These are phyloP conservation scores for Tetranychus truncatus DNA, from an alignment of 2,888 invertebrate genomes.

Conservation along the genomic window DNA sequence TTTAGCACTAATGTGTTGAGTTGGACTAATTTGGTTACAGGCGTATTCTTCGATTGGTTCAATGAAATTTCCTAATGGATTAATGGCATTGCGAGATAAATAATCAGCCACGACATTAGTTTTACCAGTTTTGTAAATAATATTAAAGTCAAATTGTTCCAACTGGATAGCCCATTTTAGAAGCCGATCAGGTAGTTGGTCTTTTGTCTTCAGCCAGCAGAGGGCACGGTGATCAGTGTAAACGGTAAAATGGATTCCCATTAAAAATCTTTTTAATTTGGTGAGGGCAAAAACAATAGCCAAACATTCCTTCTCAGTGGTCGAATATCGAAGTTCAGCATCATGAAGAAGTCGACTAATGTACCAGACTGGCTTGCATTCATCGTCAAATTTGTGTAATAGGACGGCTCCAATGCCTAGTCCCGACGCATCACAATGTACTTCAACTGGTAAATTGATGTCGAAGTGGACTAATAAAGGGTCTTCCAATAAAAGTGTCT, in stretches of 20 bases:
- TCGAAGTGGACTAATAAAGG: conserved; percentile 13
- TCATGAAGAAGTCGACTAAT: neutral
- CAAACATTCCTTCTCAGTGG: conserved; percentile 12
- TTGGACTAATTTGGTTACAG: neutral
- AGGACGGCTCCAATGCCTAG: conserved; percentile 7
- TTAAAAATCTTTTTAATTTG: neutral
- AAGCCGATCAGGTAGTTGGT: neutral
- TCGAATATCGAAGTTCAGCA: conserved; percentile 7
- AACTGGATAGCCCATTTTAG: conserved; percentile 8
- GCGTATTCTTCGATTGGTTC: neutral
- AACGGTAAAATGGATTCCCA: conserved; percentile 10
- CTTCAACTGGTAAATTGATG: conserved; percentile 9
- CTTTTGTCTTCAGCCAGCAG: conserved; percentile 8
- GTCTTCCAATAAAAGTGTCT: neutral
- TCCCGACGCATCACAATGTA: conserved; percentile 13
- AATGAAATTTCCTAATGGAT: neutral
- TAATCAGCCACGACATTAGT: conserved; percentile 10
- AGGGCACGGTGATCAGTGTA: conserved; percentile 15
- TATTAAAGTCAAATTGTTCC: neutral
- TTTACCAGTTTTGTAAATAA: neutral
- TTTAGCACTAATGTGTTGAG: neutral
- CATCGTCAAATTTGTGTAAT: neutral
- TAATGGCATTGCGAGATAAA: conserved; percentile 6
- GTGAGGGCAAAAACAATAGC: conserved; percentile 8
- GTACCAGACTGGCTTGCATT: neutral